Evolutionary conservation across 2,888 invertebrate species (phyloP).

Genomic region (Archaeoteleia sp.): DNA sequence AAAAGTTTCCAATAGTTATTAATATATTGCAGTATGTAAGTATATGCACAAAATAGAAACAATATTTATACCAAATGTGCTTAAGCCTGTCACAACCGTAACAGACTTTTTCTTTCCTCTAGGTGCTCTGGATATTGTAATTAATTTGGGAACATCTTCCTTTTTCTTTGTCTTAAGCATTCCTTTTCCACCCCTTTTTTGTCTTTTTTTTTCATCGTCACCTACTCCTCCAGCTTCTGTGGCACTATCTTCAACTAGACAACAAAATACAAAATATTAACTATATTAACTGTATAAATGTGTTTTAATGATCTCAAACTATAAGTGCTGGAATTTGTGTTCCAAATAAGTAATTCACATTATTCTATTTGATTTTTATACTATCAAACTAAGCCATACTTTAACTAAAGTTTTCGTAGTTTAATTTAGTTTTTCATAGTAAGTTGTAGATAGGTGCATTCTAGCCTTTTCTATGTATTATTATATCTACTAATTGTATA

Average conservation of each 20-base stretch:
- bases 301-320: no score
- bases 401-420: no score
- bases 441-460: no score
- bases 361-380: no score
- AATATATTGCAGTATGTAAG: no score
- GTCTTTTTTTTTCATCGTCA: constrained; percentile 95
- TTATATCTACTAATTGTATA: no score
- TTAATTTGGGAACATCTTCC: constrained; percentile 90
- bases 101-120: constrained; percentile 99
- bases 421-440: no score
- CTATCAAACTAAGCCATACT: no score
- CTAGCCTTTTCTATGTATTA: no score
- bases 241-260: constrained; percentile 73
- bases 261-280: background rate
- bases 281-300: background rate
- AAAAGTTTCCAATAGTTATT: constrained; percentile 62
- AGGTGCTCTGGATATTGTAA: constrained; percentile 91
- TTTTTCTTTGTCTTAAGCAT: constrained; percentile 96
- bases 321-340: no score
- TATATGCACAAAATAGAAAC: no score
- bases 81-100: constrained; percentile 96
- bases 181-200: constrained; percentile 98
- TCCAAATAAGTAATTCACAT: no score
- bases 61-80: constrained; percentile 86
- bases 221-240: constrained; percentile 83